A percentile compares a stretch with the other conserved stretches of the same genome.
phyloP scores from a whole-genome alignment of 2,888 invertebrate species.

The Tetrapedia diversipes region DNA sequence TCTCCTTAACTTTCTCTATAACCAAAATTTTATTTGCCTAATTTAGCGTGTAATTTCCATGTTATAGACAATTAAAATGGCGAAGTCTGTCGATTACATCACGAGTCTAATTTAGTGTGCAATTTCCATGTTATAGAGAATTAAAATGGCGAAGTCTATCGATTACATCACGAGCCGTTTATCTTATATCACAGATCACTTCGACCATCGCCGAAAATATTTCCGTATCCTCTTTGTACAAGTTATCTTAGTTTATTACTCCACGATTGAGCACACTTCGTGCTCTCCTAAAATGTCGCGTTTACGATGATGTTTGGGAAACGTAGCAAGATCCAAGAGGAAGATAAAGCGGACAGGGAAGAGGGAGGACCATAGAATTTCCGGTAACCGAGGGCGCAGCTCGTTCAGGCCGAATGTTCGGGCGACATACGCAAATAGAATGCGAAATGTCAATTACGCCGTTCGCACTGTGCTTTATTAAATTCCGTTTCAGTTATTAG shows the following conservation, averaged over 20 bases:
- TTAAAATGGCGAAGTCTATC: no score
- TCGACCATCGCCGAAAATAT: no score
- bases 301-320: not conserved
- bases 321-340: not conserved
- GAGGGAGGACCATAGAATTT: constrained; percentile 25
- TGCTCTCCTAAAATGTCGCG: not conserved
- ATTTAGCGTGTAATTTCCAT: no score
- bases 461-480: constrained; percentile 51
- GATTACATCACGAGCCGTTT: no score
- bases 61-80: no score
- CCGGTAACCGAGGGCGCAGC: constrained; percentile 25
- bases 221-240: no score
- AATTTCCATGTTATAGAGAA: no score
- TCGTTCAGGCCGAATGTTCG: constrained; percentile 48
- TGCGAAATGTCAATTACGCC: constrained; percentile 66
- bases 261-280: not conserved
- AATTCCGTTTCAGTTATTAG: constrained; percentile 56
- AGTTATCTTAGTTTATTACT: not conserved
- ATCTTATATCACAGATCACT: no score
- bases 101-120: no score
- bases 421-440: constrained; percentile 64
- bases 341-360: not conserved
- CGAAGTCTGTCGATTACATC: no score
- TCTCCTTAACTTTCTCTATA: no score
- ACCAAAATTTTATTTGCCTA: no score